Evolutionary conservation across 1,140 invertebrate species (phyloP).

Genomic region (Drosophila pectinifera): DNA sequence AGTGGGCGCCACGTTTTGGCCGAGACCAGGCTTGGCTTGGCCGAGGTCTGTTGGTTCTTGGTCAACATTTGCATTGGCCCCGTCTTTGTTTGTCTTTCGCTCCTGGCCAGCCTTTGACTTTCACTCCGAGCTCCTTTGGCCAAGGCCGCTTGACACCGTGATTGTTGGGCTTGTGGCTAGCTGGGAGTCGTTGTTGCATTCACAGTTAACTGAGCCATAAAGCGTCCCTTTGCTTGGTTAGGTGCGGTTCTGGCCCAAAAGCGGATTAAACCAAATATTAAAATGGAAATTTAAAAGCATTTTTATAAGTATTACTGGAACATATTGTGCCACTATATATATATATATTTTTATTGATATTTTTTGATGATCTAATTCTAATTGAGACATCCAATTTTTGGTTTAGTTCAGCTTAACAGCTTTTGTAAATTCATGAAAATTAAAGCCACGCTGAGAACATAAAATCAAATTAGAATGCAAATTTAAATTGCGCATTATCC

Average conservation of each 20-base stretch:
- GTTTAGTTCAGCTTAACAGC: not conserved
- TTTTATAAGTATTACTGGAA: not conserved
- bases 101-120: conserved; percentile 52
- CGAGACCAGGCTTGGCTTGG: not conserved
- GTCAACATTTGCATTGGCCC: conserved; percentile 55
- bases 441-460: not conserved
- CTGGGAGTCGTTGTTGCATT: conserved; percentile 25
- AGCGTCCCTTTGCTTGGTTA: conserved; percentile 29
- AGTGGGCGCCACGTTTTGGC: conserved; percentile 55
- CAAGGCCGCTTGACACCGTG: conserved; percentile 44
- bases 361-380: not conserved
- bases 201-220: conserved; percentile 35
- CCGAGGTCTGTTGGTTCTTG: conserved; percentile 12
- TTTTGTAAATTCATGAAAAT: not conserved
- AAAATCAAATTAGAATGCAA: not conserved
- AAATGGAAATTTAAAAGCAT: not conserved
- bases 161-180: conserved; percentile 45
- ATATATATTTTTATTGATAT: too few species aligned
- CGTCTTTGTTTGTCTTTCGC: conserved; percentile 63
- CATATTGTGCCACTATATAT: not conserved
- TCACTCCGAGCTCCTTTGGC: conserved; percentile 26
- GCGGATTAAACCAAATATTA: not conserved
- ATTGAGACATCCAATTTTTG: too few species aligned
- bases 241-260: not conserved
- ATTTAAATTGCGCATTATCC: not conserved